Percentiles rank a stretch among this genome's conserved stretches.
phyloP scores from a whole-genome alignment of 1,140 invertebrate genomes.

The Calycopis cecrops region DNA sequence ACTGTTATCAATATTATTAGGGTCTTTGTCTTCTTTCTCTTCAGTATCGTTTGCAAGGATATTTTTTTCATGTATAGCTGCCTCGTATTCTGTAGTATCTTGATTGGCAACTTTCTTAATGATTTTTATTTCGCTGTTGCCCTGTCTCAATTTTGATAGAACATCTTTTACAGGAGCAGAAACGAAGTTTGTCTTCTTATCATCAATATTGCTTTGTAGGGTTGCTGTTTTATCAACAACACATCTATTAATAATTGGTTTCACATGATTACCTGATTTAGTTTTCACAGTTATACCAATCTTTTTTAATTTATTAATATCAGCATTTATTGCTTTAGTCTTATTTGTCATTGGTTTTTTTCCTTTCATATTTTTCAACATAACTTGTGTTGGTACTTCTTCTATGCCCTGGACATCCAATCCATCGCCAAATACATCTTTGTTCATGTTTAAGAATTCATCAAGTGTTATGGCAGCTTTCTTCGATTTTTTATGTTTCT shows the following conservation, averaged over 20 bases:
- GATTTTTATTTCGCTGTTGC: constrained; percentile 59
- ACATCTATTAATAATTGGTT: constrained; percentile 6
- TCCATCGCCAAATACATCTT: constrained; percentile 67
- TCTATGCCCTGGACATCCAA: constrained; percentile 62
- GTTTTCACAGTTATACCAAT: constrained; percentile 59
- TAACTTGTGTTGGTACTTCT: constrained; percentile 57
- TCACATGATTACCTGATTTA: constrained; percentile 30
- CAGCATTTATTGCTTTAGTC: constrained; percentile 35
- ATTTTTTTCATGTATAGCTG: background rate
- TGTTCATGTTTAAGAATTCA: constrained; percentile 71
- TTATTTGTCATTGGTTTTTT: constrained; percentile 34
- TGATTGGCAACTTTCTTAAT: constrained; percentile 39
- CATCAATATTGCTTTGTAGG: constrained; percentile 20
- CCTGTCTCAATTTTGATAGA: constrained; percentile 53
- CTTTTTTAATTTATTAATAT: constrained; percentile 62
- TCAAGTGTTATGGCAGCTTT: constrained; percentile 63
- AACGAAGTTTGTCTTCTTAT: constrained; percentile 22
- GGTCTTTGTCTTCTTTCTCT: constrained; percentile 13
- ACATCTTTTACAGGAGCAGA: constrained; percentile 40
- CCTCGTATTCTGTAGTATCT: constrained; percentile 20
- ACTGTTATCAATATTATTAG: constrained; percentile 9
- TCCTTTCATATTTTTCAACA: constrained; percentile 46
- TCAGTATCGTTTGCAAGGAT: constrained; percentile 12
- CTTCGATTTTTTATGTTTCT: constrained; percentile 67
- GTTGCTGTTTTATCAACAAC: constrained; percentile 11